phyloP scores from a whole-genome alignment of 1,140 invertebrate genomes.

The Polypedilum pembai region DNA sequence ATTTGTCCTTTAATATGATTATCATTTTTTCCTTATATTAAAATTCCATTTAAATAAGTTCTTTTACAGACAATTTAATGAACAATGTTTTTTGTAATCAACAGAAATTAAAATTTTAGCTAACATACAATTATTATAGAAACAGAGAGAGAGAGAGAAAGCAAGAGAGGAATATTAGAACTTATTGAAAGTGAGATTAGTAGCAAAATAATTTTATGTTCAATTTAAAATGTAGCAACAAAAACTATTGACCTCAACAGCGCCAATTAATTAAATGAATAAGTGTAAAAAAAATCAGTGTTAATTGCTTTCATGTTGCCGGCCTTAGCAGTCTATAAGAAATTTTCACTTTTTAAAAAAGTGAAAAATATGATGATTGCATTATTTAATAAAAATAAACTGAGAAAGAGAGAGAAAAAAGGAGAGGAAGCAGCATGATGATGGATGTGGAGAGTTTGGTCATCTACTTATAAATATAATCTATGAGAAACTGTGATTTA shows the following conservation, averaged over 20 bases:
- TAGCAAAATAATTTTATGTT: not conserved
- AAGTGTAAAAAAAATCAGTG: not conserved
- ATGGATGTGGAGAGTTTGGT: not conserved
- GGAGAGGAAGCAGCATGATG: not conserved
- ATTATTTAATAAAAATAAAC: not conserved
- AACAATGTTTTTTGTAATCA: no score
- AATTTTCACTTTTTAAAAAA: constrained; percentile 1
- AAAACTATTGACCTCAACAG: constrained; percentile 2
- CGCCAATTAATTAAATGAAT: constrained; percentile 13
- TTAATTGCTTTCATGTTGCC: constrained; percentile 13
- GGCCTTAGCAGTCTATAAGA: not conserved
- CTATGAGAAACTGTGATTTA: constrained; percentile 9
- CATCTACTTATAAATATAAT: not conserved
- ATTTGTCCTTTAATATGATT: no score
- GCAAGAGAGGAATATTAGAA: not conserved
- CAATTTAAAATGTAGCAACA: not conserved
- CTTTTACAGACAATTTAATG: no score
- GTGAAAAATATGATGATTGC: not conserved
- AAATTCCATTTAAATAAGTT: no score
- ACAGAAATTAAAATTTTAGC: no score
- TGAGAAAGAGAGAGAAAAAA: not conserved
- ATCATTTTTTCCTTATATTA: no score
- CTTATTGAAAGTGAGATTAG: not conserved
- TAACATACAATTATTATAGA: not conserved
- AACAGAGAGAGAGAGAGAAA: no score